Evolutionary conservation across 2,888 invertebrate species (phyloP).

Genomic region (Hesperia comma): DNA sequence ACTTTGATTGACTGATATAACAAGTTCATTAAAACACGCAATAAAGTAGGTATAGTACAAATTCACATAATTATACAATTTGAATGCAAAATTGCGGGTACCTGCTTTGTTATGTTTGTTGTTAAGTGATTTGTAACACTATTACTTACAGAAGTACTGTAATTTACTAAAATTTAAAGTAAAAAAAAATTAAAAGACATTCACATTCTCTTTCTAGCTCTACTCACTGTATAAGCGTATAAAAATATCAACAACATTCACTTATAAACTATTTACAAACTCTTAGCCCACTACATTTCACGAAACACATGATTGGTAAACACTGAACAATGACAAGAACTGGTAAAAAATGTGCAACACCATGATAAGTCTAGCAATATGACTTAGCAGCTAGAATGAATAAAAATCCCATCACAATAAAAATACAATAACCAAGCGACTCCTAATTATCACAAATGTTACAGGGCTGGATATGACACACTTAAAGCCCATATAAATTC

Average conservation of each 20-base stretch:
- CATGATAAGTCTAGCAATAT: no score
- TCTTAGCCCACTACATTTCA: neutral
- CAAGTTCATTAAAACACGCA: neutral
- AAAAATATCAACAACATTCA: neutral
- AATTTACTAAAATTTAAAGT: neutral
- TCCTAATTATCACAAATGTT: no score
- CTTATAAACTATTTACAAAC: neutral
- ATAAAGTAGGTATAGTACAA: neutral
- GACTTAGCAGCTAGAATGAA: no score
- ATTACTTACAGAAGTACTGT: neutral
- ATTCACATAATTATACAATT: no score
- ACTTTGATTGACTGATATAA: neutral
- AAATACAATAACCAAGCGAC: no score
- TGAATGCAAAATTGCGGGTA: neutral
- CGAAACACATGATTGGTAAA: no score
- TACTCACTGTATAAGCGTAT: neutral
- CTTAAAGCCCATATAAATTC: no score
- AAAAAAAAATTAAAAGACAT: no score
- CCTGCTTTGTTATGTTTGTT: neutral
- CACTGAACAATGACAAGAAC: no score
- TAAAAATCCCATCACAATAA: no score
- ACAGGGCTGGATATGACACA: no score
- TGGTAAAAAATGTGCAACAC: no score
- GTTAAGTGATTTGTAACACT: neutral
- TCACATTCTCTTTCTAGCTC: slow-evolving; percentile 4